These are phyloP conservation scores for Polia nebulosa DNA, from an alignment of 2,888 invertebrate species.

Conservation along the genomic window DNA sequence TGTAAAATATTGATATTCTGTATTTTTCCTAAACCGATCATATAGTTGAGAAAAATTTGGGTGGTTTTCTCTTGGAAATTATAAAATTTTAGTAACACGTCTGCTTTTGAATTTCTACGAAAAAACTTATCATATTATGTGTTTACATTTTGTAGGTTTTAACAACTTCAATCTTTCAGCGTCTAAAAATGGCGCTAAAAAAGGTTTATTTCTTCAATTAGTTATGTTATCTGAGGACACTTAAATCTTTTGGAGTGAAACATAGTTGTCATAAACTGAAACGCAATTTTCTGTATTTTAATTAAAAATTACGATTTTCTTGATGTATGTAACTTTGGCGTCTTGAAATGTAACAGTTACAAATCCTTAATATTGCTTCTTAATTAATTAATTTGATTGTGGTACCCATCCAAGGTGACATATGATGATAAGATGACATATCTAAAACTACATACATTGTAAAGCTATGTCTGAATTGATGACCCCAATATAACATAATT, in stretches of 20 bases:
- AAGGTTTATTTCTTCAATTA: neutral
- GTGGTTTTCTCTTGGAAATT: neutral
- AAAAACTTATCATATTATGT: neutral
- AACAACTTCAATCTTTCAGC: no score
- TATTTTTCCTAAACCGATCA: slow-evolving; percentile 1
- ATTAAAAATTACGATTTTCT: slow-evolving; percentile 3
- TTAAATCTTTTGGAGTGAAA: slow-evolving; percentile 14
- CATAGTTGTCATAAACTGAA: slow-evolving; percentile 18
- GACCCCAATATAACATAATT: no score
- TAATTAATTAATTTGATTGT: no score
- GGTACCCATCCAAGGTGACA: no score
- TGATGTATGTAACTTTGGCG: neutral
- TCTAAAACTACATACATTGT: no score
- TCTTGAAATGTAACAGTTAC: neutral
- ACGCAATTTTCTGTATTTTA: neutral
- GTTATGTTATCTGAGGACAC: neutral
- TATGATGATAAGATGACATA: no score
- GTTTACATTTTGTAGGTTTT: neutral
- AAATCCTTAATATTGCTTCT: neutral
- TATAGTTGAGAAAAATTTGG: neutral
- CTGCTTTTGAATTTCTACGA: neutral
- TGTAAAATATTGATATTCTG: slow-evolving; percentile 13
- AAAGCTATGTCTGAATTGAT: no score
- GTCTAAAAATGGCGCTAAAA: neutral
- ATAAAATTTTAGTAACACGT: no score